Conservation (phyloP, 2,797 vertebrate species). For the Delichon dasypus region DNA sequence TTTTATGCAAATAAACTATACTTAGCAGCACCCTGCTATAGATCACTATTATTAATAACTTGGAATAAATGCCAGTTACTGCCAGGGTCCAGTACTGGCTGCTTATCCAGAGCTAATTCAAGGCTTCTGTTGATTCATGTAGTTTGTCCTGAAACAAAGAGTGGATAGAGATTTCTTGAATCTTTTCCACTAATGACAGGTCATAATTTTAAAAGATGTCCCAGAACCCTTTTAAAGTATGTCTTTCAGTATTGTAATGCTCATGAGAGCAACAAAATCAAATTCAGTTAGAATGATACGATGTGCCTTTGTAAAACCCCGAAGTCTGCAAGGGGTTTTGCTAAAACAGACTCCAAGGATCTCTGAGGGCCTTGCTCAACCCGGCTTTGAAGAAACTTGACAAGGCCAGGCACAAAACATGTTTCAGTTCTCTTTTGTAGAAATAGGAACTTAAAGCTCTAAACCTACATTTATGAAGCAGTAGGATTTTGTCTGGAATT, state of each 20-base stretch:
- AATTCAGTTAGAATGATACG: rapidly evolving
- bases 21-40: background rate
- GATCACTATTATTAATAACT: background rate
- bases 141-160: background rate
- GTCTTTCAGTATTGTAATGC: background rate
- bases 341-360: background rate
- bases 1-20: background rate
- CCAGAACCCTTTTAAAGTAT: background rate
- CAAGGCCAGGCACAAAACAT: background rate
- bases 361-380: background rate
- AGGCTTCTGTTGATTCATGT: background rate
- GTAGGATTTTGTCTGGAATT: background rate
- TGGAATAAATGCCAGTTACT: background rate
- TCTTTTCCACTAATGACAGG: background rate
- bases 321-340: background rate
- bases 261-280: background rate
- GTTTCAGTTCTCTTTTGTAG: background rate
- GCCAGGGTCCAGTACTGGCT: background rate
- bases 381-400: background rate
- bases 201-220: background rate
- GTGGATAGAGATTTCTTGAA: background rate
- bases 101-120: background rate
- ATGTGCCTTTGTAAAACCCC: background rate
- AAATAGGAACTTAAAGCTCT: background rate
- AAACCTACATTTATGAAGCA: background rate